phyloP scores from a whole-genome alignment of 2,113 vertebrate species.

The Ptyas mucosa region DNA sequence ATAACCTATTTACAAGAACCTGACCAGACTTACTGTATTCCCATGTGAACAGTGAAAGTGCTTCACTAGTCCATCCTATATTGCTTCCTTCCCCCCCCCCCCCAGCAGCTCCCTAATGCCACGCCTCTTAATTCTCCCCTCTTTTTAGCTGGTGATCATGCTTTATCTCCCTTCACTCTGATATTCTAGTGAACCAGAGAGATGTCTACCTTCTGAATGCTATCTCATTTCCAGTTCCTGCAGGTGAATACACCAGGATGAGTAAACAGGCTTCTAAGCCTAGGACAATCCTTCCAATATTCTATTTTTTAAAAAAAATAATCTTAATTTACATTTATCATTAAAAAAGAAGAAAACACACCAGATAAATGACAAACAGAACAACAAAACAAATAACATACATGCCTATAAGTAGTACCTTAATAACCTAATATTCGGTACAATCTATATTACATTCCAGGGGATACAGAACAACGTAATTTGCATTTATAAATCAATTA shows the following conservation, averaged over 20 bases:
- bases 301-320: too few species aligned
- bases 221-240: not conserved
- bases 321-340: too few species aligned
- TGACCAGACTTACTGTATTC: not conserved
- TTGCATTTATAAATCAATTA: too few species aligned
- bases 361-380: too few species aligned
- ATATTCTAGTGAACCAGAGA: not conserved
- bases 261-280: not conserved
- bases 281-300: not conserved
- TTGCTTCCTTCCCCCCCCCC: not conserved
- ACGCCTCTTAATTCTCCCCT: not conserved
- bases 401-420: too few species aligned
- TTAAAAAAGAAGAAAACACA: too few species aligned
- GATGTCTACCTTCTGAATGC: not conserved
- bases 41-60: not conserved
- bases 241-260: not conserved
- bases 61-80: not conserved
- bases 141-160: not conserved
- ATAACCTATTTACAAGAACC: not conserved
- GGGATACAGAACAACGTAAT: too few species aligned
- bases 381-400: too few species aligned
- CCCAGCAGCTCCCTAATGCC: not conserved
- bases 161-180: not conserved
- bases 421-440: too few species aligned
- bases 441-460: too few species aligned